Evolutionary conservation across 2,113 vertebrate species (phyloP).

Genomic region (Gobiocypris rarus): DNA sequence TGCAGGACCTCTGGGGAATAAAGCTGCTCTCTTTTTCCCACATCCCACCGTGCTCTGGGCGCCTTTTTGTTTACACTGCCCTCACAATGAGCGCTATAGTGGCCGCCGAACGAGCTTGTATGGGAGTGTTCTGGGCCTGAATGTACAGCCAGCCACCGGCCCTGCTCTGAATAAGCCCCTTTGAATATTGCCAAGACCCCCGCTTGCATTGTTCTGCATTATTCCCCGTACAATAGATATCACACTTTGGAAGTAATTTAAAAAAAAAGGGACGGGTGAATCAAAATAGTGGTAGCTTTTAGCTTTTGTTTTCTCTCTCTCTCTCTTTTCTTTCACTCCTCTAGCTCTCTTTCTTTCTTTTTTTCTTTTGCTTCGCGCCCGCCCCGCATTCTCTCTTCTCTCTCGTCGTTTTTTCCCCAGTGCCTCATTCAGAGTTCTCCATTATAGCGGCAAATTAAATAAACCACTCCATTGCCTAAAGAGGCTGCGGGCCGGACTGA

Average conservation of each 20-base stretch:
- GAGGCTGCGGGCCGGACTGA: constrained; percentile 80
- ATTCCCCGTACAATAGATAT: constrained; percentile 94
- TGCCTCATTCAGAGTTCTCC: constrained; percentile 91
- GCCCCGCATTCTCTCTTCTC: constrained; percentile 46
- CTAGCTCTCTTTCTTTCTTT: constrained; percentile 61
- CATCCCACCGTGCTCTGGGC: constrained; percentile 88
- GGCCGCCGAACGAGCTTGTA: constrained; percentile 89
- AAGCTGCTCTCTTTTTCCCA: constrained; percentile 80
- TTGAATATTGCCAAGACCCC: constrained; percentile 95
- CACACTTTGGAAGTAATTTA: constrained; percentile 99
- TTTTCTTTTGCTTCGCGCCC: constrained; percentile 61
- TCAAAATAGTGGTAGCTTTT: constrained; percentile 98
- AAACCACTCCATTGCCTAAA: constrained; percentile 90
- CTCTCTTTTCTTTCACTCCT: constrained; percentile 47
- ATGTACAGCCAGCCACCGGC: constrained; percentile 85
- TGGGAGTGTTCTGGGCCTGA: constrained; percentile 90
- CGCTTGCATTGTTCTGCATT: constrained; percentile 89
- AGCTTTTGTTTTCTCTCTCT: constrained; percentile 92
- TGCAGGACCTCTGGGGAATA: constrained; percentile 78
- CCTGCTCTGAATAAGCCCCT: constrained; percentile 87
- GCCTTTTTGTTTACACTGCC: constrained; percentile 95
- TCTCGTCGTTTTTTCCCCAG: constrained; percentile 69
- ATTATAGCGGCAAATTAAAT: constrained; percentile 99
- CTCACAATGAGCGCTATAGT: constrained; percentile 90
- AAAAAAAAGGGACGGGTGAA: constrained; percentile 82